phyloP scores from a whole-genome alignment of 2,888 invertebrate species.

The Hemaris fuciformis region DNA sequence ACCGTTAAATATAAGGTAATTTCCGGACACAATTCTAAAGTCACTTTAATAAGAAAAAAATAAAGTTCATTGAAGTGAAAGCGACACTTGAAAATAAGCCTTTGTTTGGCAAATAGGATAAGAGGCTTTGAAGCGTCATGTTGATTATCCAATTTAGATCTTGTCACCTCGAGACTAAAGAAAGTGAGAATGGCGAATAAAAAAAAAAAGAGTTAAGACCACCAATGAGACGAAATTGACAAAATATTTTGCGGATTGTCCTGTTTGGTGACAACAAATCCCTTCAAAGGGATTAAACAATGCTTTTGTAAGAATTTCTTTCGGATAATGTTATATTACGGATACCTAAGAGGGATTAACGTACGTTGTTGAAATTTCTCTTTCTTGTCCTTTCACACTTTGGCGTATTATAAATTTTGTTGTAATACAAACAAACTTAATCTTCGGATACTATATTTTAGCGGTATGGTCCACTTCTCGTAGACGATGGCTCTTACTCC shows the following conservation, averaged over 20 bases:
- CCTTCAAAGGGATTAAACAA: slow-evolving; percentile 48
- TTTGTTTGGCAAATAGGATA: slow-evolving; percentile 47
- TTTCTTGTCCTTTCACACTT: neutral
- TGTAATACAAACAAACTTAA: neutral
- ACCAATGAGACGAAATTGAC: slow-evolving; percentile 72
- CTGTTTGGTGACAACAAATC: slow-evolving; percentile 53
- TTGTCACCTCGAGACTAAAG: slow-evolving; percentile 54
- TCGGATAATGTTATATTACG: slow-evolving; percentile 26
- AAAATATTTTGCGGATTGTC: slow-evolving; percentile 69
- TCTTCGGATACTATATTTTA: too few relatives aligned
- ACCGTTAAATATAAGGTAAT: neutral
- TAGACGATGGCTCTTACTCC: too few relatives aligned
- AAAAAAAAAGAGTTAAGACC: slow-evolving; percentile 56
- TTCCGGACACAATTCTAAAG: neutral
- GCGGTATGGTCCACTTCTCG: too few relatives aligned
- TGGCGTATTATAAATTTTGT: neutral
- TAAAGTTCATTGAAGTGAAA: slow-evolving; percentile 37
- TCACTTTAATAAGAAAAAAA: neutral
- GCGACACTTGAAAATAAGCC: slow-evolving; percentile 51
- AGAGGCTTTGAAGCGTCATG: slow-evolving; percentile 55
- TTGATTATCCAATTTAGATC: slow-evolving; percentile 66
- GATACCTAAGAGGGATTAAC: neutral
- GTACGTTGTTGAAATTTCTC: neutral
- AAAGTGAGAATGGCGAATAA: slow-evolving; percentile 55
- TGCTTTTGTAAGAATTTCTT: slow-evolving; percentile 32